Evolutionary conservation across 2,113 vertebrate species (phyloP).

Genomic region (Halcyon senegalensis): DNA sequence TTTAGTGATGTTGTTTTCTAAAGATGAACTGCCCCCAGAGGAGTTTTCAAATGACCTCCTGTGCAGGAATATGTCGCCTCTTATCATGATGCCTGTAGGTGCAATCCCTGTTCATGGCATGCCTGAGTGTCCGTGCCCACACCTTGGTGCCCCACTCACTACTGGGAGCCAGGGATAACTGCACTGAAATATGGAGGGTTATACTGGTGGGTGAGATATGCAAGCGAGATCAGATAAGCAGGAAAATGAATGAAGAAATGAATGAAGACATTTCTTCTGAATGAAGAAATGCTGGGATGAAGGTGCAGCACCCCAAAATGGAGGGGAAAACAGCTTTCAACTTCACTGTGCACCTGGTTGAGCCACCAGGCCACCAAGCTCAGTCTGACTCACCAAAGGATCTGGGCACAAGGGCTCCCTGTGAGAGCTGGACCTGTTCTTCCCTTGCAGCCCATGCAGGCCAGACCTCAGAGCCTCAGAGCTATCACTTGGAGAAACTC

Average conservation of each 20-base stretch:
- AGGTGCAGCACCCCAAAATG: neutral
- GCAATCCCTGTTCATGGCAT: neutral
- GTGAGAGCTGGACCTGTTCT: neutral
- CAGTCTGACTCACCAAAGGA: neutral
- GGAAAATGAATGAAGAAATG: neutral
- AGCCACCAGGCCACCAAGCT: neutral
- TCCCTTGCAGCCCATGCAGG: neutral
- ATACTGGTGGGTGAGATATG: neutral
- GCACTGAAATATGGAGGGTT: neutral
- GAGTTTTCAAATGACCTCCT: neutral
- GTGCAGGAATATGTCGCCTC: rapidly evolving
- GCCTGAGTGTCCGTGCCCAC: rapidly evolving
- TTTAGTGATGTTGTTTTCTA: neutral
- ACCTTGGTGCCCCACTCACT: rapidly evolving
- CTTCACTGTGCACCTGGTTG: neutral
- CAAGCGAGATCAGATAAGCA: neutral
- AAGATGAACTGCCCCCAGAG: neutral
- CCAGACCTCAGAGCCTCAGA: neutral
- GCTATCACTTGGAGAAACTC: neutral
- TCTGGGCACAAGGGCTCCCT: neutral
- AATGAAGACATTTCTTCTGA: neutral
- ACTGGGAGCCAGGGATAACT: neutral
- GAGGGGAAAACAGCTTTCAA: neutral
- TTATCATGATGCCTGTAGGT: neutral
- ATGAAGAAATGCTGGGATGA: neutral